Evolutionary conservation across 2,797 vertebrate species (phyloP), one percentile per base, ranked within the genome.

Genomic region (Dallia pectoralis): DNA sequence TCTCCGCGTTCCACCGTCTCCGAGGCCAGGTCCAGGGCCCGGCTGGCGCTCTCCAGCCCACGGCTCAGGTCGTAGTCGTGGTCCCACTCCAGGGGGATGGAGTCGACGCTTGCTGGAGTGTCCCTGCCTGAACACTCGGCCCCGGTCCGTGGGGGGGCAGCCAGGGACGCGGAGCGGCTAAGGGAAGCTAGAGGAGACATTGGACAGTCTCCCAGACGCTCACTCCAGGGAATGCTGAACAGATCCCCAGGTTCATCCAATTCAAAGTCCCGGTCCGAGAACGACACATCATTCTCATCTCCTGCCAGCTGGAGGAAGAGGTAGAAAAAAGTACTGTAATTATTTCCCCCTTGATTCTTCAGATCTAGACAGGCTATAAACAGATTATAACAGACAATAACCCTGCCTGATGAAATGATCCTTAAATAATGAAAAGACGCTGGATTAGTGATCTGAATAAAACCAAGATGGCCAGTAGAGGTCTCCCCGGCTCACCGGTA

Each of bases 51-150:
- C 90, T 97, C 95, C 74, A 97, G 89, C 30, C 96, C 95, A 0
- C 91, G 88, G 79, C 91, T 92, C 79, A 99, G 94, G 89, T 99
- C 98, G 0, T 98, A 99, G 89, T 99, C 96, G 1, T 99, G 97
- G 88, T 99, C 98, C 97, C 98, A 99, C 87, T 99, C 98, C 87
- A 99, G 89, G 0, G 98, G 97, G 75, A 99, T 97, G 76, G 98
- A 99, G 91, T 99, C 97, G 84, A 98, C 94, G 0, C 97, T 99
- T 1, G 96, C 96, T 0, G 97, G 98, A 6, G 97, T 99, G 82
- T 98, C 97, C 15, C 97, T 86, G 48, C 97, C 98, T 0, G 97
- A 99, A 40, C 94, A 92, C 80, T 97, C 96, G 0, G 95, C 95
- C 79, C 94, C 96, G 0, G 95, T 94, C 80, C 94, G 93, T 63